phyloP scores from a whole-genome alignment of 2,888 invertebrate species.

The Heliothis peltigera region DNA sequence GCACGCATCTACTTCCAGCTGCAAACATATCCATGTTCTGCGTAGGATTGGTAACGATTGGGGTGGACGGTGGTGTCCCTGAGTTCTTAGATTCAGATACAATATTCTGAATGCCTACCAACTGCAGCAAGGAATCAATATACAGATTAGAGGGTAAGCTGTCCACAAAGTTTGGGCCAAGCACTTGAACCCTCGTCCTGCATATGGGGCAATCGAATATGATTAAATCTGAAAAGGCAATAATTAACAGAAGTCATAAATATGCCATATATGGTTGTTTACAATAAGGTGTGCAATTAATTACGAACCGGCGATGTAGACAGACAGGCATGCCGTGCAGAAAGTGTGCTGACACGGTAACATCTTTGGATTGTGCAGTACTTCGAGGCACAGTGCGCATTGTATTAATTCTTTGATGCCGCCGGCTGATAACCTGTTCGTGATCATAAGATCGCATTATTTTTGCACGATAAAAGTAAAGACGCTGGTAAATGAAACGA shows the following conservation, averaged over 20 bases:
- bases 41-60: conserved; percentile 49
- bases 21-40: conserved; percentile 80
- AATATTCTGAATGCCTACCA: conserved; percentile 79
- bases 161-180: conserved; percentile 86
- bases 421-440: conserved; percentile 76
- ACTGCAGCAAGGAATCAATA: conserved; percentile 90
- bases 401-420: conserved; percentile 90
- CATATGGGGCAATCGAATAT: conserved; percentile 91
- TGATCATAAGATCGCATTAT: conserved; percentile 40
- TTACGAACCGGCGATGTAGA: conserved; percentile 79
- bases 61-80: conserved; percentile 69
- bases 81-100: conserved; percentile 35
- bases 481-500: conserved; percentile 30
- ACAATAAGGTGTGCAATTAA: conserved; percentile 22
- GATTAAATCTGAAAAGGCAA: conserved; percentile 74
- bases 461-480: conserved; percentile 26
- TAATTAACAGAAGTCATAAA: conserved; percentile 6
- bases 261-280: conserved; percentile 17
- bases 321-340: conserved; percentile 90
- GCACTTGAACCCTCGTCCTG: conserved; percentile 82
- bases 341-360: conserved; percentile 92
- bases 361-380: conserved; percentile 90
- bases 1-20: conserved; percentile 74
- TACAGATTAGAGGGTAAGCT: conserved; percentile 92
- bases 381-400: conserved; percentile 90